Evolutionary conservation across 2,113 vertebrate genomes (phyloP).

Genomic region (Ptyas mucosa): DNA sequence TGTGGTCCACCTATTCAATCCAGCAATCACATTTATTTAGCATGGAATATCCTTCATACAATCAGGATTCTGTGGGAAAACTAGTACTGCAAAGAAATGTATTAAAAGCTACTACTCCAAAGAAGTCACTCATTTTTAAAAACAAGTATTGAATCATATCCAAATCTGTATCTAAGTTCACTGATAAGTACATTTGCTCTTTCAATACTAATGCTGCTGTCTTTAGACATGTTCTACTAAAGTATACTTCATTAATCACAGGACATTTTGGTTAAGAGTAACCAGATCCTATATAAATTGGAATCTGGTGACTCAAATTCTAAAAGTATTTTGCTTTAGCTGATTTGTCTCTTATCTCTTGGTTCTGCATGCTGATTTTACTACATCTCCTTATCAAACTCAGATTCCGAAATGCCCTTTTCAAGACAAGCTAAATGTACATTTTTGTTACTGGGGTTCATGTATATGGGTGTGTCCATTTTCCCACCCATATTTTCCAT

Average conservation of each 20-base stretch:
- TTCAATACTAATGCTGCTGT: neutral
- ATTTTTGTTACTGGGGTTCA: conserved; percentile 3
- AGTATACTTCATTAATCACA: neutral
- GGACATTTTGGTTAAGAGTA: neutral
- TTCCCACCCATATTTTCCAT: conserved; percentile 39
- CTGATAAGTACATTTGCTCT: neutral
- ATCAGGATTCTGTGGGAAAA: neutral
- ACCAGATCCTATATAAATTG: neutral
- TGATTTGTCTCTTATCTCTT: neutral
- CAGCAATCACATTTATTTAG: neutral
- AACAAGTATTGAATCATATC: neutral
- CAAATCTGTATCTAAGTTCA: neutral
- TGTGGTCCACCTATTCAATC: conserved; percentile 23
- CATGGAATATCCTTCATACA: neutral
- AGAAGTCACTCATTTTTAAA: neutral
- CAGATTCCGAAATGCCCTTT: conserved; percentile 20
- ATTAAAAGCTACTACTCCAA: conserved; percentile 8
- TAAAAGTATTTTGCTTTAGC: neutral
- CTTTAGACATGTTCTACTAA: neutral
- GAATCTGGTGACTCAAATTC: neutral
- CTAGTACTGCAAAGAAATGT: neutral
- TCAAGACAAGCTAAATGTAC: conserved; percentile 9
- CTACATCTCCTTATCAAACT: neutral
- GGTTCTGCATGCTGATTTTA: neutral
- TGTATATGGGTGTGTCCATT: neutral